These are phyloP conservation scores for Ophioninae sp. DNA, from an alignment of 2,888 invertebrate genomes.

Conservation along the genomic window DNA sequence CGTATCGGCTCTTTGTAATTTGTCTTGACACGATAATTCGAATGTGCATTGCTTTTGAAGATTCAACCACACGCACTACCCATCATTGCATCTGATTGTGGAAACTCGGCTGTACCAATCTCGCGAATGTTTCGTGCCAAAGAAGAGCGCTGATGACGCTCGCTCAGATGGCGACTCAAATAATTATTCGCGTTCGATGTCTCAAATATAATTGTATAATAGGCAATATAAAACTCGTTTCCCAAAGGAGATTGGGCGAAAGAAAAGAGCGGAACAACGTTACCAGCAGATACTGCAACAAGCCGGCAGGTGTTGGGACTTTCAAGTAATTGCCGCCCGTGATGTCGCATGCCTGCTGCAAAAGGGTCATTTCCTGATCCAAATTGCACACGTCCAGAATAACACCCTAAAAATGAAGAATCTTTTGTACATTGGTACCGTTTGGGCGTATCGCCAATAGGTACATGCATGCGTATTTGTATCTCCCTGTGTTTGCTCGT, in stretches of 20 bases:
- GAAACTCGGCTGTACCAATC: too few relatives aligned
- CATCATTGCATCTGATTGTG: too few relatives aligned
- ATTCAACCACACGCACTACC: too few relatives aligned
- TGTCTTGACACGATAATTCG: too few relatives aligned
- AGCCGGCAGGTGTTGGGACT: conserved; percentile 91
- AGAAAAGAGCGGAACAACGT: conserved; percentile 58
- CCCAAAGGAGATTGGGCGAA: conserved; percentile 3
- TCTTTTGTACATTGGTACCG: neutral
- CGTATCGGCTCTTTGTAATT: too few relatives aligned
- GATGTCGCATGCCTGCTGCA: conserved; percentile 98
- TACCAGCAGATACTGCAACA: conserved; percentile 93
- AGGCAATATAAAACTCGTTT: too few relatives aligned
- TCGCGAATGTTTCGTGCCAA: too few relatives aligned
- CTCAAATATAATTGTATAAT: too few relatives aligned
- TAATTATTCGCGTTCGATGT: too few relatives aligned
- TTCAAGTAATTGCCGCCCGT: conserved; percentile 96
- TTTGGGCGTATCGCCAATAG: neutral
- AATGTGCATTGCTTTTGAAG: too few relatives aligned
- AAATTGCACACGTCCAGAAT: conserved; percentile 96
- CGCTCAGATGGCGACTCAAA: too few relatives aligned
- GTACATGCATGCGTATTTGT: neutral
- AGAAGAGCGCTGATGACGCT: too few relatives aligned
- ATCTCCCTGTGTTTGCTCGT: neutral
- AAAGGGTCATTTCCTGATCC: conserved; percentile 93
- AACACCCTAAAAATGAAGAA: conserved; percentile 86